phyloP scores from a whole-genome alignment of 2,113 vertebrate species.

The Pipra filicauda region DNA sequence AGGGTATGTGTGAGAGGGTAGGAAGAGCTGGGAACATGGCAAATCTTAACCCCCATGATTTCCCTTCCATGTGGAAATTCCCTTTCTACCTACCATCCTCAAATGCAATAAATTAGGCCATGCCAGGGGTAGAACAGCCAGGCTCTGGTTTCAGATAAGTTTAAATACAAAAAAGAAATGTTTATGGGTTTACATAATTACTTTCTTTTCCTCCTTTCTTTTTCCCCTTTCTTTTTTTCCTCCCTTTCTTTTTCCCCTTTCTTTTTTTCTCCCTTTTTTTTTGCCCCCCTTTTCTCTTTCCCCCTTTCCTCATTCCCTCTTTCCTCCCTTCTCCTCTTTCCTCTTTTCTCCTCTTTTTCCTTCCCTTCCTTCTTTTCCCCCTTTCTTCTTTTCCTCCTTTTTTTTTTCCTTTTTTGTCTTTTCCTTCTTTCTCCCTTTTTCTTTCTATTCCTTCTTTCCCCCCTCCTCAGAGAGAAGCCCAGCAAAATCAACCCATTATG shows the following conservation, averaged over 20 bases:
- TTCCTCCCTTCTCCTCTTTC: fast-evolving
- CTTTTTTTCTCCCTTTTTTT: fast-evolving
- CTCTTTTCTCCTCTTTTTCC: no score
- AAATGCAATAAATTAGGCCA: not conserved
- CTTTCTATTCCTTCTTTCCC: not conserved
- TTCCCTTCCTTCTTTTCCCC: no score
- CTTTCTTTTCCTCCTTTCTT: not conserved
- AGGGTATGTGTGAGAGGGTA: not conserved
- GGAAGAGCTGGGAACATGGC: not conserved
- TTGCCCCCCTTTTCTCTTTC: not conserved
- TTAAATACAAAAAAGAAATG: not conserved
- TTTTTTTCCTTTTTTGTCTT: no score
- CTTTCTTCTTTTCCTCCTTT: fast-evolving
- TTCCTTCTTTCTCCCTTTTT: not conserved
- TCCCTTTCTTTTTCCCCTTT: no score
- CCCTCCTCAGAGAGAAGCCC: constrained; percentile 59
- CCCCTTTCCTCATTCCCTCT: fast-evolving
- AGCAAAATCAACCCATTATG: constrained; percentile 25
- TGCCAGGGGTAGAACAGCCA: not conserved
- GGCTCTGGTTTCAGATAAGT: not conserved
- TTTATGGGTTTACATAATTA: not conserved
- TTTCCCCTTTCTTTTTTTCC: not conserved
- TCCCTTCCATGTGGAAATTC: not conserved
- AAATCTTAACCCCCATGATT: not conserved
- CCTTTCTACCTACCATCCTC: not conserved